phyloP scores from a whole-genome alignment of 2,113 vertebrate species.

The Sebastes fasciatus region DNA sequence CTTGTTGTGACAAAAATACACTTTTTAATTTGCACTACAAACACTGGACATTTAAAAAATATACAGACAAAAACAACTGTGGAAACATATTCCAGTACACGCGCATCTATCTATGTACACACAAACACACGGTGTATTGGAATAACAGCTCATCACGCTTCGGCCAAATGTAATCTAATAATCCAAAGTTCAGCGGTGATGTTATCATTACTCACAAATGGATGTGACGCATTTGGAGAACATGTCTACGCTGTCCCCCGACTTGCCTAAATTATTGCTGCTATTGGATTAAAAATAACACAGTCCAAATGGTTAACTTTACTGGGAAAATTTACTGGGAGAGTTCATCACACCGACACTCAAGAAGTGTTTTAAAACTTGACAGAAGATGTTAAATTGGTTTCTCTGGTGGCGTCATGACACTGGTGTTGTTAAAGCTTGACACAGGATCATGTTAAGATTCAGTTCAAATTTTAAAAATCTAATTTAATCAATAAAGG shows the following conservation, averaged over 20 bases:
- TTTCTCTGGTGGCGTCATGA: neutral
- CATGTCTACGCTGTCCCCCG: neutral
- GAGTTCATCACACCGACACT: conserved; percentile 11
- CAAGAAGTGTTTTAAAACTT: neutral
- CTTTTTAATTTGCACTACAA: neutral
- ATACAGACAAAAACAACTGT: neutral
- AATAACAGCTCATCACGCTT: conserved; percentile 46
- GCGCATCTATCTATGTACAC: conserved; percentile 1
- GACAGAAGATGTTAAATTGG: neutral
- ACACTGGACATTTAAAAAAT: neutral
- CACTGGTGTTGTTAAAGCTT: neutral
- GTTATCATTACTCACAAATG: conserved; percentile 68
- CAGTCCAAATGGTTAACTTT: conserved; percentile 26
- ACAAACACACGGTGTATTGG: conserved; percentile 40
- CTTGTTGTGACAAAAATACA: neutral
- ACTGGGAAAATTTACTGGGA: conserved; percentile 4
- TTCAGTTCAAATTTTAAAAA: neutral
- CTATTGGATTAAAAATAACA: conserved; percentile 61
- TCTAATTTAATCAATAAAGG: no score
- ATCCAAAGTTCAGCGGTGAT: conserved; percentile 65
- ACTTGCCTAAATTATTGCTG: conserved; percentile 42
- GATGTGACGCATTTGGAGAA: conserved; percentile 61
- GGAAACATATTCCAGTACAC: conserved; percentile 6
- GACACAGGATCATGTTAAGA: neutral
- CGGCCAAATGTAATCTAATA: conserved; percentile 63